These are phyloP conservation scores for Troides helena DNA, from an alignment of 2,888 invertebrate species.

Conservation along the genomic window DNA sequence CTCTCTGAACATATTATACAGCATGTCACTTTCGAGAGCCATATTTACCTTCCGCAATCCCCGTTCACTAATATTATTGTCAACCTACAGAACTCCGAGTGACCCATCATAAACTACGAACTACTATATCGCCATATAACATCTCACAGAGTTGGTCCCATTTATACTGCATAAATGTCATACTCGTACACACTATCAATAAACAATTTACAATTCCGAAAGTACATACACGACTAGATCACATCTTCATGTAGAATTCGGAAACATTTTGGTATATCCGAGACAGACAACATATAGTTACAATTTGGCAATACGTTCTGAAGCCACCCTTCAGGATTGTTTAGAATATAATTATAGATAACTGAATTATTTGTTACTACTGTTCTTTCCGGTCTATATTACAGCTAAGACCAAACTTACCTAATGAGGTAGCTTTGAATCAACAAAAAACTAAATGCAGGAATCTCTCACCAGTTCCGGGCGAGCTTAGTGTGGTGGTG, in stretches of 20 bases:
- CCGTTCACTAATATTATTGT: slow-evolving; percentile 49
- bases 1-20: slow-evolving; percentile 79
- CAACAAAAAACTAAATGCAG: slow-evolving; percentile 71
- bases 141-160: slow-evolving; percentile 78
- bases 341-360: slow-evolving; percentile 54
- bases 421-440: slow-evolving; percentile 76
- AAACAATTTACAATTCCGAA: slow-evolving; percentile 77
- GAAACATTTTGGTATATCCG: slow-evolving; percentile 77
- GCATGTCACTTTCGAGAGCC: slow-evolving; percentile 68
- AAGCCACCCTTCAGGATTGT: slow-evolving; percentile 49
- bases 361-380: slow-evolving; percentile 55
- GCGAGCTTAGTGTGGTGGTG: slow-evolving; percentile 66
- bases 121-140: slow-evolving; percentile 53
- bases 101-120: slow-evolving; percentile 42
- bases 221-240: slow-evolving; percentile 80
- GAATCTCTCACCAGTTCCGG: slow-evolving; percentile 42
- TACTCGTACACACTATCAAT: slow-evolving; percentile 72
- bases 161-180: slow-evolving; percentile 67
- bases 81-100: slow-evolving; percentile 41
- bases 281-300: slow-evolving; percentile 62
- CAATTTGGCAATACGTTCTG: slow-evolving; percentile 69
- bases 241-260: slow-evolving; percentile 80
- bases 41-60: slow-evolving; percentile 53
- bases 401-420: slow-evolving; percentile 74
- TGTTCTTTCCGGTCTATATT: slow-evolving; percentile 63